These are phyloP conservation scores for Barypeithes pellucidus DNA, from an alignment of 2,888 invertebrate genomes.

Conservation along the genomic window DNA sequence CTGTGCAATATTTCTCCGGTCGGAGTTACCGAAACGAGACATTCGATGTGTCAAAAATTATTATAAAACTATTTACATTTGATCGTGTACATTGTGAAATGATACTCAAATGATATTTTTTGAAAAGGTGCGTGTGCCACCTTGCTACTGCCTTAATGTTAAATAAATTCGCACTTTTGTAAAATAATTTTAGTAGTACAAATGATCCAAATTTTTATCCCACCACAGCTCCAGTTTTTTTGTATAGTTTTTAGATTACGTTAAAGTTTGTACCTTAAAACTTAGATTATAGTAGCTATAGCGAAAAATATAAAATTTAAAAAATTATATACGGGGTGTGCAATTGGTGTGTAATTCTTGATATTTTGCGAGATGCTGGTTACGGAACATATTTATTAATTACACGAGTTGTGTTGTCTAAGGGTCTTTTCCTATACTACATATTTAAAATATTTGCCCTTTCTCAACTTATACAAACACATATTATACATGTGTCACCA, in stretches of 20 bases:
- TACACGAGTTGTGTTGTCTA: too few species aligned
- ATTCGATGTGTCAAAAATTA: conserved; percentile 5
- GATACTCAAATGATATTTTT: conserved; percentile 40
- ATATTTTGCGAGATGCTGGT: too few species aligned
- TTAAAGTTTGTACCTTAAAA: conserved; percentile 52
- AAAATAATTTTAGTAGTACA: conserved; percentile 43
- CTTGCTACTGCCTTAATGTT: conserved; percentile 39
- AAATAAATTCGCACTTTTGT: conserved; percentile 20
- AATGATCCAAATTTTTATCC: conserved; percentile 40
- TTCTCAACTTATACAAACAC: too few species aligned
- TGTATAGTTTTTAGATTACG: conserved; percentile 45
- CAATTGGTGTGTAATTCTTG: not conserved
- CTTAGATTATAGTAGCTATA: conserved; percentile 40
- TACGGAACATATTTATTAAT: too few species aligned
- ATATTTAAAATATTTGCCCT: too few species aligned
- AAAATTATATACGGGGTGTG: conserved; percentile 12
- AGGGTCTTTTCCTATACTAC: too few species aligned
- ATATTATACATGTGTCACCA: too few species aligned
- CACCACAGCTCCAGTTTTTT: conserved; percentile 44
- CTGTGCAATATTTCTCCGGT: conserved; percentile 39
- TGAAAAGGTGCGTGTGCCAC: conserved; percentile 7
- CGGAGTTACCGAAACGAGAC: conserved; percentile 11
- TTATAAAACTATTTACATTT: conserved; percentile 10
- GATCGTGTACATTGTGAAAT: conserved; percentile 11
- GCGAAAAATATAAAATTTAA: conserved; percentile 31